Percentiles rank a stretch among this genome's conserved stretches.
These are phyloP conservation scores for Parapsyche elsis DNA, from an alignment of 1,140 invertebrate genomes.

Conservation along the genomic window DNA sequence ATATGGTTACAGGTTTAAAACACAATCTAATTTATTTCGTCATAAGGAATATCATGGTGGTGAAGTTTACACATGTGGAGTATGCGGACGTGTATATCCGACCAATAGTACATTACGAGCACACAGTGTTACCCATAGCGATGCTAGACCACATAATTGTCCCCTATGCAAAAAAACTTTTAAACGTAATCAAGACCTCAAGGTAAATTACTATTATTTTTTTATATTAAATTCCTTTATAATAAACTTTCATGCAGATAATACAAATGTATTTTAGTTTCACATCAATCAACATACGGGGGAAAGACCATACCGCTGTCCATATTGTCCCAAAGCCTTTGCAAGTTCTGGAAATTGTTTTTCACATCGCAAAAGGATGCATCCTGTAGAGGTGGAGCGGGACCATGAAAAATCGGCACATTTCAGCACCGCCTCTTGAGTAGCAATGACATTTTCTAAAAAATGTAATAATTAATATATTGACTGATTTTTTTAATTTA, in stretches of 20 bases:
- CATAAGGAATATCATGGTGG: constrained; percentile 76
- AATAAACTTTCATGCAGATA: too few species aligned
- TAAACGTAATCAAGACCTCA: constrained; percentile 80
- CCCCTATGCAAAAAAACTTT: constrained; percentile 79
- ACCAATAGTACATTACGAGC: constrained; percentile 76
- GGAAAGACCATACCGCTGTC: constrained; percentile 82
- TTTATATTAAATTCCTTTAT: too few species aligned
- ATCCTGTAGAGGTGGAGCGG: constrained; percentile 65
- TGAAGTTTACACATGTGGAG: constrained; percentile 73
- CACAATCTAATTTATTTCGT: constrained; percentile 73
- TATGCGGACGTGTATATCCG: constrained; percentile 77
- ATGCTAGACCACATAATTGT: constrained; percentile 76
- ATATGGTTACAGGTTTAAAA: constrained; percentile 74
- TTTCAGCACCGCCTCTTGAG: background rate
- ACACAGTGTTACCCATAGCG: constrained; percentile 78
- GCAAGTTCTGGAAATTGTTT: constrained; percentile 83
- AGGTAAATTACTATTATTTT: constrained; percentile 64
- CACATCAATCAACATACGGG: constrained; percentile 86
- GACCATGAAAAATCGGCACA: constrained; percentile 47
- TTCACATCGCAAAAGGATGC: constrained; percentile 79
- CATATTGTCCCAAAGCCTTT: constrained; percentile 83
- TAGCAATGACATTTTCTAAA: background rate
- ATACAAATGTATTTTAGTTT: constrained; percentile 73
- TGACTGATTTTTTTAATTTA: constrained; percentile 23
- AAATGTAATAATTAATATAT: background rate